A percentile compares a stretch with the other conserved stretches of the same genome.
These are phyloP conservation scores for Elachura formosa DNA, from an alignment of 2,113 vertebrate species.

Conservation along the genomic window DNA sequence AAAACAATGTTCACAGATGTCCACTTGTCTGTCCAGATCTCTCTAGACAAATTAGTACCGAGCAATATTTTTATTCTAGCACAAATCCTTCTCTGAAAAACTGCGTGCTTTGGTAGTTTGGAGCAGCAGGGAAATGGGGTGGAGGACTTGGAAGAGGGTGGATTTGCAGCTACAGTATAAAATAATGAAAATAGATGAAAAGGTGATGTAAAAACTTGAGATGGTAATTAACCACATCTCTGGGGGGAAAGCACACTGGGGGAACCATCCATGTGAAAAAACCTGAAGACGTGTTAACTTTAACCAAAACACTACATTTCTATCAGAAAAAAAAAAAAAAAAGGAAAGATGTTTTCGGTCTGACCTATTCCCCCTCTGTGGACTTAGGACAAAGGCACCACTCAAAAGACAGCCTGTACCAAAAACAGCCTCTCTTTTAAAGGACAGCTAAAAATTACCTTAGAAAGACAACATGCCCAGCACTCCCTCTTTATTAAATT, in stretches of 20 bases:
- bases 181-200: neutral
- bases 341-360: neutral
- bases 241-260: neutral
- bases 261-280: neutral
- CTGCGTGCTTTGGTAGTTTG: neutral
- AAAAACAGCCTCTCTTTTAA: neutral
- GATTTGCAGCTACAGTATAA: neutral
- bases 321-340: neutral
- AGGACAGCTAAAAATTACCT: conserved; percentile 8
- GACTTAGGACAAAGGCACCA: neutral
- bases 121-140: neutral
- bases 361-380: neutral
- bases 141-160: neutral
- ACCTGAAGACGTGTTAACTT: neutral
- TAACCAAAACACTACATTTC: neutral
- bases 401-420: neutral
- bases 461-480: neutral
- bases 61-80: neutral
- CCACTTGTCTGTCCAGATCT: neutral
- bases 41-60: neutral
- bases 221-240: neutral
- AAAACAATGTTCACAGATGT: neutral
- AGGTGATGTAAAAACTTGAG: neutral
- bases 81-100: neutral
- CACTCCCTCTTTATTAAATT: conserved; percentile 3